Evolutionary conservation across 2,888 invertebrate genomes (phyloP).

Genomic region (Stenchaetothrips biformis): DNA sequence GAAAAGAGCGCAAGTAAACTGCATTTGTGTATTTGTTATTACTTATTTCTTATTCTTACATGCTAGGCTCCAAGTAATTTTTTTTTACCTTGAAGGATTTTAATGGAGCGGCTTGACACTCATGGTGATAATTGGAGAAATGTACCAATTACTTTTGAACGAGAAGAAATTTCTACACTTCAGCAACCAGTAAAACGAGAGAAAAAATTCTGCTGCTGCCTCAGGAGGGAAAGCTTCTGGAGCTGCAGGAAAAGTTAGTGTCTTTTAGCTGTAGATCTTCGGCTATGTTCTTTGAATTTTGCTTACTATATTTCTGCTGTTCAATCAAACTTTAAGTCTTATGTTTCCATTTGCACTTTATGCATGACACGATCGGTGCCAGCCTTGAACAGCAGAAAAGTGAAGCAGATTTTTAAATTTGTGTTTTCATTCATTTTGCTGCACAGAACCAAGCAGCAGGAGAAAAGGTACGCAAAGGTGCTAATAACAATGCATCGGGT

Average conservation of each 20-base stretch:
- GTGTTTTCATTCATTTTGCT: constrained; percentile 2
- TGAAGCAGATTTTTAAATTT: background rate
- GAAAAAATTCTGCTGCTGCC: constrained; percentile 8
- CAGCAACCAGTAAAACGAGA: background rate
- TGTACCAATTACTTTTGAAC: constrained; percentile 47
- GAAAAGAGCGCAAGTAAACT: constrained; percentile 57
- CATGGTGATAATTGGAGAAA: constrained; percentile 67
- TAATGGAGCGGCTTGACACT: constrained; percentile 62
- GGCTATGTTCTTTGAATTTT: background rate
- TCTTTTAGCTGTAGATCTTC: background rate
- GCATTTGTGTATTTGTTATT: constrained; percentile 7
- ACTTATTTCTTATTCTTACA: background rate
- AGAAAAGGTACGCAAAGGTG: constrained; percentile 28
- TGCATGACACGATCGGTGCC: constrained; percentile 16
- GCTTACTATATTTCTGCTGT: background rate
- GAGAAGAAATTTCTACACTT: constrained; percentile 32
- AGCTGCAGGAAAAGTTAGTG: constrained; percentile 29
- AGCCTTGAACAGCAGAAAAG: no score
- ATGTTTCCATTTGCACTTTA: background rate
- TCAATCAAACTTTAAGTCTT: background rate
- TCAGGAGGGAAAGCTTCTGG: constrained; percentile 28
- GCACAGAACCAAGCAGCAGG: constrained; percentile 26
- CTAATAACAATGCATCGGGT: background rate
- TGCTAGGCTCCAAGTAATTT: background rate
- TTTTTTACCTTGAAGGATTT: constrained; percentile 47